These are phyloP conservation scores for Zygothrica quintamaculata DNA, from an alignment of 2,888 invertebrate species.

Conservation along the genomic window DNA sequence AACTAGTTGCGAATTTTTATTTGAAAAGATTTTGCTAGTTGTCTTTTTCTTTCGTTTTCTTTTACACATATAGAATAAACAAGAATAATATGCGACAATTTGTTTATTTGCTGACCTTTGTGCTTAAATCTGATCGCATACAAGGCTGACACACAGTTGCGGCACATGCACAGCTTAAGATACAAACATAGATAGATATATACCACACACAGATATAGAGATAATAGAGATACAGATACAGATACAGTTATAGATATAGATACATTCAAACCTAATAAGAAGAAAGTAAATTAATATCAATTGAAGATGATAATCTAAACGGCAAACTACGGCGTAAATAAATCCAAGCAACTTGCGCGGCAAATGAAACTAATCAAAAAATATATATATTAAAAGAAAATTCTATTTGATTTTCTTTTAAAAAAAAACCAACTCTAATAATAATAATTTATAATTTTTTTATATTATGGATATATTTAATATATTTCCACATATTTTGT, in stretches of 20 bases:
- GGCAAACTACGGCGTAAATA: slow-evolving; percentile 76
- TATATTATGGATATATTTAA: not conserved
- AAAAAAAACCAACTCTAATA: not conserved
- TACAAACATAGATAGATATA: slow-evolving; percentile 21
- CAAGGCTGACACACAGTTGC: slow-evolving; percentile 76
- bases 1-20: slow-evolving; percentile 31
- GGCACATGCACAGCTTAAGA: slow-evolving; percentile 42
- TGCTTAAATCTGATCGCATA: slow-evolving; percentile 82
- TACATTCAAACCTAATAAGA: slow-evolving; percentile 51
- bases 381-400: slow-evolving; percentile 8
- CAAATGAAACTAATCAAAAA: slow-evolving; percentile 46
- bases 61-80: slow-evolving; percentile 40
- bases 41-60: slow-evolving; percentile 8
- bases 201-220: slow-evolving; percentile 19
- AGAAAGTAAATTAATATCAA: slow-evolving; percentile 81
- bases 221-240: slow-evolving; percentile 19
- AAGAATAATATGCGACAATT: slow-evolving; percentile 68
- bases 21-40: slow-evolving; percentile 33
- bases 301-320: slow-evolving; percentile 77
- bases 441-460: not conserved
- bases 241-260: slow-evolving; percentile 18
- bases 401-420: not conserved
- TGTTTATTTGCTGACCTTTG: slow-evolving; percentile 82
- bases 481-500: too few species aligned
- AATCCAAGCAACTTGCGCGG: slow-evolving; percentile 59